phyloP scores from a whole-genome alignment of 2,113 vertebrate genomes.

The Procavia capensis region DNA sequence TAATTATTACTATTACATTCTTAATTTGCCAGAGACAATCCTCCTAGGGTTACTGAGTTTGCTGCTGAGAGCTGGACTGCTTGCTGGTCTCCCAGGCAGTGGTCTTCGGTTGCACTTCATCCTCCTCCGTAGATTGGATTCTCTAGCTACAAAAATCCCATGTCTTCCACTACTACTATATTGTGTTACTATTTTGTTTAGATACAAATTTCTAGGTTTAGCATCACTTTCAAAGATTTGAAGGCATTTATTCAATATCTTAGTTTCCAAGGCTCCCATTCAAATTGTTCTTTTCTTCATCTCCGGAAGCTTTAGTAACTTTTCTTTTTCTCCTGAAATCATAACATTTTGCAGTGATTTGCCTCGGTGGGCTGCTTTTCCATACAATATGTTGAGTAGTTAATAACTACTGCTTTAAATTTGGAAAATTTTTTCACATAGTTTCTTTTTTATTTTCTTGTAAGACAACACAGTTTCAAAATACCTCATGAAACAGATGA shows the following conservation, averaged over 20 bases:
- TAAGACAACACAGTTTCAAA: background rate
- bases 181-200: background rate
- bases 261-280: background rate
- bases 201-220: background rate
- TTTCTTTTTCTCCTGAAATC: background rate
- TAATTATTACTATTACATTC: too few relatives aligned
- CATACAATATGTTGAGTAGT: background rate
- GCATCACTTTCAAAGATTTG: background rate
- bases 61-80: background rate
- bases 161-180: background rate
- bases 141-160: background rate
- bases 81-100: background rate
- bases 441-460: constrained; percentile 14
- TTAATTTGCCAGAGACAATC: too few relatives aligned
- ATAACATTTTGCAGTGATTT: background rate
- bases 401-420: background rate
- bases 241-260: background rate
- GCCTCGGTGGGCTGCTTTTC: background rate
- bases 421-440: background rate
- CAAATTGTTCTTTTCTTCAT: background rate
- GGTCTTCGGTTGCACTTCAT: background rate
- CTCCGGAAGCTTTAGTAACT: background rate
- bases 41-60: background rate
- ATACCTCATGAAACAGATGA: background rate
- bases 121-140: background rate